Percentiles rank a stretch among this genome's conserved stretches.
These are phyloP conservation scores for Hypotaenidia okinawae DNA, from an alignment of 2,797 vertebrate species.

Conservation along the genomic window DNA sequence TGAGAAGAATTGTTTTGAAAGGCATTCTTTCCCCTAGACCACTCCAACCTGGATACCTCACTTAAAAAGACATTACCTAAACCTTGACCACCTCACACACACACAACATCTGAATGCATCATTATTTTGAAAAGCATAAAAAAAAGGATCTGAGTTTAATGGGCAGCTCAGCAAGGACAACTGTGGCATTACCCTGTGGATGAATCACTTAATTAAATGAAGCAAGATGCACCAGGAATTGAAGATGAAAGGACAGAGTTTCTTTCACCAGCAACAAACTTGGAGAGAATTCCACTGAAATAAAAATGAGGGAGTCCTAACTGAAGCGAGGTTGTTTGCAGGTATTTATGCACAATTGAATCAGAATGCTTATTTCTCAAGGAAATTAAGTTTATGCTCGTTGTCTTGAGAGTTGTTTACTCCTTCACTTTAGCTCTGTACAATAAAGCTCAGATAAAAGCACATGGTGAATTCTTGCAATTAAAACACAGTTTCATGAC, in stretches of 20 bases:
- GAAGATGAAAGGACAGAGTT: not conserved
- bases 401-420: accelerated
- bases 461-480: not conserved
- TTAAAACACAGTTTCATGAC: not conserved
- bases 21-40: not conserved
- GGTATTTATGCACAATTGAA: not conserved
- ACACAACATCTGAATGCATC: not conserved
- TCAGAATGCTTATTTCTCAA: not conserved
- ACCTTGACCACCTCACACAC: not conserved
- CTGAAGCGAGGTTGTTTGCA: not conserved
- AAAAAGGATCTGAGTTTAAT: not conserved
- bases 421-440: not conserved
- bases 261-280: not conserved
- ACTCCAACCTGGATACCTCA: not conserved
- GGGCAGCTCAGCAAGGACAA: conserved; percentile 8
- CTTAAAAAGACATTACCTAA: not conserved
- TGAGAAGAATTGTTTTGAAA: not conserved
- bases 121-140: not conserved
- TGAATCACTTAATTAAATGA: not conserved
- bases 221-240: not conserved
- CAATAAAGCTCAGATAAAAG: not conserved
- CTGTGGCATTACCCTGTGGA: not conserved
- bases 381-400: not conserved
- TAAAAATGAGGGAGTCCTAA: not conserved
- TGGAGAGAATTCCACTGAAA: not conserved